Base-by-base conservation (phyloP, 2,888 invertebrate species). In the Agrochola macilenta region DNA sequence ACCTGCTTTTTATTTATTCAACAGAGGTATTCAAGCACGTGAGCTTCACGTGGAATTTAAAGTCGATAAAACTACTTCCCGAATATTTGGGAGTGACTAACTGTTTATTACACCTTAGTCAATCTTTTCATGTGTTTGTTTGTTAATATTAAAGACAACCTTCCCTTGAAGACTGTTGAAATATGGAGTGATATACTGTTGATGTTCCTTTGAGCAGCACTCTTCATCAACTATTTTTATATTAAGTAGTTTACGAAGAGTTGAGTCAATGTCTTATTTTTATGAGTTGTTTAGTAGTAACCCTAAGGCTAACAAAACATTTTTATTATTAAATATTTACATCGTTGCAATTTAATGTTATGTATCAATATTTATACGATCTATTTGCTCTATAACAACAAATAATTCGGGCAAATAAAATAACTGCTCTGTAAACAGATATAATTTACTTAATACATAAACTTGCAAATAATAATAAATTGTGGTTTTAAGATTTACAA, bases 151-250 rank as follows among this genome's bases (percentile, higher is more conserved):
- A 71, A 76, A 86, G 87, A 78, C 75, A 93, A 89, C 95, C 95
- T 95, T 95, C 91, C 94, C 95, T 95, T 94, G 95, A 91, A 89
- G 30, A 78, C 76, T 80, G 86, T 88, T 88, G 87, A 89, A 85
- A 90, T 86, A 87, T 86, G 78, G 75, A 87, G 82, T 83, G 80
- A 75, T 82, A 61, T 60, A 58, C 66, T 30, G 60, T 52, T 61
- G 61, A 69, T 65, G 81, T 78, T 82, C 63, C 65, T 82, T 82
- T 64, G 60, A 71, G n/a, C n/a, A 69, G 43, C 26, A 57, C 64
- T 81, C 54, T 64, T 72, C 23, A 43, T 57, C 61, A 5, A 43
- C 35, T 82, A 76, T 85, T 82, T 80, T 82, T 74, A 68, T 54
- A 60, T 17, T 23, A 30, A 60, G 5, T 61, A 70, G 52, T 74